Conservation (phyloP, 2,888 invertebrate species). For the Hydroisotoma schaefferi region DNA sequence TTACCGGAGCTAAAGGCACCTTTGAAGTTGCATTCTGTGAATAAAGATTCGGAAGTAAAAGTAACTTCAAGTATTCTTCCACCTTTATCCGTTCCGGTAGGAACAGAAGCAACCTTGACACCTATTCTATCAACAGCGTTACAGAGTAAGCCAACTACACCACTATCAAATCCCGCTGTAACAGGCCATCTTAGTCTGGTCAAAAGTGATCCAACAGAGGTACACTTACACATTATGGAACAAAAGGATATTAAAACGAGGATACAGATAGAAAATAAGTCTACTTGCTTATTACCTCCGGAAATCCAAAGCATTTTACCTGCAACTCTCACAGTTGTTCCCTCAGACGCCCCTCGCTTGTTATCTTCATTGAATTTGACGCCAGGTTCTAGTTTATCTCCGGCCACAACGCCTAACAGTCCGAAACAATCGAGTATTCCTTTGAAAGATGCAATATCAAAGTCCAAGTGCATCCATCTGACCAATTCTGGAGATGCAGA, state of each 20-base stretch:
- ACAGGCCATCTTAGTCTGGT: no score
- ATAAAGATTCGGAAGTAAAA: no score
- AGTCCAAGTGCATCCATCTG: background rate
- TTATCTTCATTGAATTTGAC: constrained; percentile 19
- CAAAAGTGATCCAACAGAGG: no score
- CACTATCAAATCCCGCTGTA: no score
- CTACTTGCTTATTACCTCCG: constrained; percentile 30
- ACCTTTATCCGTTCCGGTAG: constrained; percentile 11
- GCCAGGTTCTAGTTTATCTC: no score
- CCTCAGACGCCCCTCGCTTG: constrained; percentile 31
- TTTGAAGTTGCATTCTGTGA: no score
- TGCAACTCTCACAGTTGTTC: constrained; percentile 40
- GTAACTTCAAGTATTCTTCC: no score
- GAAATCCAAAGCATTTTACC: constrained; percentile 43
- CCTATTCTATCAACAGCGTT: constrained; percentile 2
- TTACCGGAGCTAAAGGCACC: constrained; percentile 1
- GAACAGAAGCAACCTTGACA: constrained; percentile 10
- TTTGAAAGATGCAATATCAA: background rate
- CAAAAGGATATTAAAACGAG: background rate
- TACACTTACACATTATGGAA: no score
- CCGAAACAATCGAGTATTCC: no score
- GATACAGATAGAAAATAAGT: background rate
- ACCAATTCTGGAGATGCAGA: background rate
- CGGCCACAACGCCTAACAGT: background rate
- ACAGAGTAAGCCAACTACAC: no score